Base-by-base conservation (phyloP, 2,888 invertebrate species). In the Alitta virens region DNA sequence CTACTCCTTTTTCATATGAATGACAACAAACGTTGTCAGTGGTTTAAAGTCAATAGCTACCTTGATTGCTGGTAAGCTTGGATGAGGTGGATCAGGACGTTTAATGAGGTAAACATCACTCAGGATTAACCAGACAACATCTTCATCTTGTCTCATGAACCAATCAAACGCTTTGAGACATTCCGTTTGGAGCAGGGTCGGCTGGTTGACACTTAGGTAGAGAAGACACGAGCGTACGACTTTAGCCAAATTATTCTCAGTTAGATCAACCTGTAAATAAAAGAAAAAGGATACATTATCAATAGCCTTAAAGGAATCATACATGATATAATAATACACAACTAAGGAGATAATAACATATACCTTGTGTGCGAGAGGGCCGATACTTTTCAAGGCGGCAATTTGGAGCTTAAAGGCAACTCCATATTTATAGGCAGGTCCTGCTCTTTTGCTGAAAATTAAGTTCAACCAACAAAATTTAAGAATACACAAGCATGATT, bases 191-290 rank as follows among this genome's bases (percentile, higher is more conserved):
- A 78, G 64, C 18, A 64, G 49, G 3, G 25, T 27, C 1, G 76
- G 77, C 65, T 77, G 78, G 14, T 65, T 63, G 24, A 60, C 58
- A 67, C 74, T 75, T n/a, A 78, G 73, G 63, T 78, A 78, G 16
- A 71, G 72, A 5, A 76, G 53, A 70, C 76, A 76, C 23, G 71
- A 57, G 9, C 59, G 60, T 18, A 68, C 67, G 5, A 75, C 61
- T 1, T 43, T 58, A 25, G 73, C 72, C 55, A 75, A 62, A 27
- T 69, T 69, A 40, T 63, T 67, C 2, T 69, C 72, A n/a, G 63
- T 57, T 7, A 75, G 55, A 24, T 61, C 58, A 24, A 74, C 64
- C 76, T 75, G 68, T 1, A 66, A 66, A 58, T 26, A 25, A 24
- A 40, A 9, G 16, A 12, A 25, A 23, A n/a, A n/a, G n/a, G n/a